These are phyloP conservation scores for Smithornis capensis DNA, from an alignment of 2,113 vertebrate species.

Conservation along the genomic window DNA sequence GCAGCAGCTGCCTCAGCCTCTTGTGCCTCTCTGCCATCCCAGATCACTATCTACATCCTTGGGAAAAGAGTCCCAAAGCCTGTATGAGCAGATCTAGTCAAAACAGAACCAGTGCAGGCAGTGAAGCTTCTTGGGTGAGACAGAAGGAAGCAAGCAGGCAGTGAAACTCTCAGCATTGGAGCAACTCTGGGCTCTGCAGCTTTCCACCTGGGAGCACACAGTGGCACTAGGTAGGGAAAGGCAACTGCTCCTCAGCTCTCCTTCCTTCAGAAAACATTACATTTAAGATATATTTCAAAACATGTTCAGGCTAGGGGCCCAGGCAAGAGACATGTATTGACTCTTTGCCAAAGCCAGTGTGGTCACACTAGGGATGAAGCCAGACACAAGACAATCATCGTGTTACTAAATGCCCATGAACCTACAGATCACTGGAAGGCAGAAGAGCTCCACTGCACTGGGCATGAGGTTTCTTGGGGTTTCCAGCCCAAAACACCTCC, in stretches of 20 bases:
- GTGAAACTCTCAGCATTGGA: not conserved
- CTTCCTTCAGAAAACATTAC: not conserved
- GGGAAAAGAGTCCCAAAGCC: not conserved
- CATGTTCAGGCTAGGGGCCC: not conserved
- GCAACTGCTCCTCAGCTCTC: not conserved
- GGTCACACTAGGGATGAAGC: not conserved
- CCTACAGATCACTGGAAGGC: not conserved
- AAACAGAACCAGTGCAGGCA: not conserved
- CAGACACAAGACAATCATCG: not conserved
- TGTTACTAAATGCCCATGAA: not conserved
- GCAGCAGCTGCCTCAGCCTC: not conserved
- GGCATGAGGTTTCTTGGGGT: not conserved
- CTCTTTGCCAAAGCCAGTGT: not conserved
- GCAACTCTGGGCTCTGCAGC: not conserved
- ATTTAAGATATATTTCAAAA: not conserved
- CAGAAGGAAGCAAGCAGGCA: not conserved
- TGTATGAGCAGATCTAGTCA: not conserved
- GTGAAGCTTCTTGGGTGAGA: not conserved
- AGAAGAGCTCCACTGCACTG: not conserved
- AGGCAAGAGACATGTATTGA: not conserved
- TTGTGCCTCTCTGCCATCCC: not conserved
- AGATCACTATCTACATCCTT: not conserved
- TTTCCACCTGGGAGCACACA: not conserved
- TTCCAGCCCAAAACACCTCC: not conserved
- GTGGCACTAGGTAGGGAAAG: not conserved